A percentile compares a stretch with the other conserved stretches of the same genome.
These are phyloP conservation scores for Lamproptera curius DNA, from an alignment of 2,888 invertebrate species.

Conservation along the genomic window DNA sequence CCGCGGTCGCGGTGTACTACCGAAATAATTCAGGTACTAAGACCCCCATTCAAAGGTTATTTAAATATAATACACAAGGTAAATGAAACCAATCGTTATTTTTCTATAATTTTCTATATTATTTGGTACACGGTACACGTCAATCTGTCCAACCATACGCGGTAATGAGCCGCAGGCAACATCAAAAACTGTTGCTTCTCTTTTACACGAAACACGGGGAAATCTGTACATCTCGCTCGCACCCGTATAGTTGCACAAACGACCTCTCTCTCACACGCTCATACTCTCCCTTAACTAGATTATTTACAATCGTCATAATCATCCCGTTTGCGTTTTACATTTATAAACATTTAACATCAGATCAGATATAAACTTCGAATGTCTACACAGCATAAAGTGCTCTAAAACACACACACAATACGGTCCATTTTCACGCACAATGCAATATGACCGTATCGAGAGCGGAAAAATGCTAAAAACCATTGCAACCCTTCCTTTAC, in stretches of 20 bases:
- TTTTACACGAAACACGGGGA: conserved; percentile 3
- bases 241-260: conserved; percentile 59
- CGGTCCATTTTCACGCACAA: conserved; percentile 19
- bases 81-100: conserved; percentile 37
- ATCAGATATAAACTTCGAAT: conserved; percentile 33
- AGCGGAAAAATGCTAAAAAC: background rate
- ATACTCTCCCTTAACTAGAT: conserved; percentile 35
- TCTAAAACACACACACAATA: conserved; percentile 7
- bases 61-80: background rate
- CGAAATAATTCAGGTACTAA: too few species aligned
- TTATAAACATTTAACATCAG: conserved; percentile 39
- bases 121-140: conserved; percentile 64
- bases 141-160: conserved; percentile 60
- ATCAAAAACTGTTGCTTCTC: conserved; percentile 1
- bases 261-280: conserved; percentile 35
- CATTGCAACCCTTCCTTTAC: background rate
- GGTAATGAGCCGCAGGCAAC: conserved; percentile 29
- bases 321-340: conserved; percentile 31
- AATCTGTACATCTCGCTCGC: conserved; percentile 28
- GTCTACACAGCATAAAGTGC: conserved; percentile 23
- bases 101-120: conserved; percentile 65
- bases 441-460: conserved; percentile 2
- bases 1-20: too few species aligned
- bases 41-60: too few species aligned
- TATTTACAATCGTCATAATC: conserved; percentile 38